phyloP scores from a whole-genome alignment of 1,140 invertebrate genomes.

The Whitmania pigra region DNA sequence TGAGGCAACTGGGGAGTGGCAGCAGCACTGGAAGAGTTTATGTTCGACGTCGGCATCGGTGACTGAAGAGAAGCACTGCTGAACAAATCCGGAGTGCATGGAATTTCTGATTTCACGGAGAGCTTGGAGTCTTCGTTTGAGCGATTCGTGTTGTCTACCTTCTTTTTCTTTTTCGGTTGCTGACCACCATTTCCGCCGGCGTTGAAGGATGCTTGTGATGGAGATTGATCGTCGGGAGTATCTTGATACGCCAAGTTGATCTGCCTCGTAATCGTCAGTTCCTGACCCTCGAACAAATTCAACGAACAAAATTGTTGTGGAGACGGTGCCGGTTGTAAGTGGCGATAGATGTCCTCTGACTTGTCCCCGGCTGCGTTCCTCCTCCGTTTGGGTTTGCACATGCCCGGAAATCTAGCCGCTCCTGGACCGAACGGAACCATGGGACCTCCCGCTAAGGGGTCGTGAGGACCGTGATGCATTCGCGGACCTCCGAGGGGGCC shows the following conservation, averaged over 20 bases:
- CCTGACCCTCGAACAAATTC: slow-evolving; percentile 87
- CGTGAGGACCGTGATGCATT: slow-evolving; percentile 10
- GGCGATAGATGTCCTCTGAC: slow-evolving; percentile 44
- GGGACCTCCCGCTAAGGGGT: slow-evolving; percentile 11
- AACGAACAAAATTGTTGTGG: slow-evolving; percentile 90
- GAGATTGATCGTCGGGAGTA: slow-evolving; percentile 25
- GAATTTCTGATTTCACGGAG: slow-evolving; percentile 3
- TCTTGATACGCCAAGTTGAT: slow-evolving; percentile 54
- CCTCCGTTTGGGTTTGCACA: slow-evolving; percentile 35
- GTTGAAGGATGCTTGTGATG: slow-evolving; percentile 11
- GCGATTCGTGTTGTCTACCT: not conserved
- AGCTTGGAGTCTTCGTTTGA: not conserved
- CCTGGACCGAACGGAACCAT: slow-evolving; percentile 15
- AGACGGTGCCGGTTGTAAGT: slow-evolving; percentile 86
- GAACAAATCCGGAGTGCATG: slow-evolving; percentile 12
- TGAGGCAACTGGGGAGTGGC: slow-evolving; percentile 5
- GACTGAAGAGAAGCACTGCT: not conserved
- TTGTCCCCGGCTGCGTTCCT: slow-evolving; percentile 28
- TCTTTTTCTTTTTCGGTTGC: slow-evolving; percentile 11
- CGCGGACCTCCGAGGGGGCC: not conserved
- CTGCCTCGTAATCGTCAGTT: slow-evolving; percentile 88
- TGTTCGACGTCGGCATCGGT: slow-evolving; percentile 4
- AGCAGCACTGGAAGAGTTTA: not conserved
- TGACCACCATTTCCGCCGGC: not conserved
- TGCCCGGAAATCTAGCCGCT: not conserved